Evolutionary conservation across 2,797 vertebrate genomes (phyloP).

Genomic region (Scleropages formosus): DNA sequence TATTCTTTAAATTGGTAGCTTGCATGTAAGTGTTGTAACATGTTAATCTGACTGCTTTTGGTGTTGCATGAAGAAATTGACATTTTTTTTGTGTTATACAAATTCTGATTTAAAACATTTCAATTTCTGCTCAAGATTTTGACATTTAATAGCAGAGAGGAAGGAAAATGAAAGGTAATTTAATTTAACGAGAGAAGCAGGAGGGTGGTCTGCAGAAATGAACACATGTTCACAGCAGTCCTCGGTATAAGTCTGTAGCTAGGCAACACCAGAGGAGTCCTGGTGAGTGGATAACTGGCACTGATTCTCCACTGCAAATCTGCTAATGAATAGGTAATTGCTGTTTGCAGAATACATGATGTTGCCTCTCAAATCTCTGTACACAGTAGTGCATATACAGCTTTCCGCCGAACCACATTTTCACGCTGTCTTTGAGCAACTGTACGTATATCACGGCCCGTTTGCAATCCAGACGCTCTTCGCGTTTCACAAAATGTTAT

Average conservation of each 20-base stretch:
- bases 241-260: conserved; percentile 13
- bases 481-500: too few species aligned
- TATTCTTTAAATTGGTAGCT: not conserved
- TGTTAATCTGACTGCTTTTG: not conserved
- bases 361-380: not conserved
- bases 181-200: conserved; percentile 26
- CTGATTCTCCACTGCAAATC: conserved; percentile 18
- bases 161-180: conserved; percentile 24
- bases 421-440: too few species aligned
- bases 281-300: conserved; percentile 20
- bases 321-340: conserved; percentile 17
- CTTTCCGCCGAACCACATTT: not conserved
- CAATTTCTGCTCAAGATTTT: conserved; percentile 8
- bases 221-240: not conserved
- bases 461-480: too few species aligned
- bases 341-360: conserved; percentile 9
- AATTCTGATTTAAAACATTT: too few species aligned
- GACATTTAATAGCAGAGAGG: conserved; percentile 22
- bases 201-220: conserved; percentile 26
- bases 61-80: too few species aligned
- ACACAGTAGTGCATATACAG: not conserved
- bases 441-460: too few species aligned
- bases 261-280: conserved; percentile 24
- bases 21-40: not conserved
- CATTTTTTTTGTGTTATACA: too few species aligned